Base-by-base conservation (phyloP, 2,797 vertebrate genomes). In the Champsocephalus esox region DNA sequence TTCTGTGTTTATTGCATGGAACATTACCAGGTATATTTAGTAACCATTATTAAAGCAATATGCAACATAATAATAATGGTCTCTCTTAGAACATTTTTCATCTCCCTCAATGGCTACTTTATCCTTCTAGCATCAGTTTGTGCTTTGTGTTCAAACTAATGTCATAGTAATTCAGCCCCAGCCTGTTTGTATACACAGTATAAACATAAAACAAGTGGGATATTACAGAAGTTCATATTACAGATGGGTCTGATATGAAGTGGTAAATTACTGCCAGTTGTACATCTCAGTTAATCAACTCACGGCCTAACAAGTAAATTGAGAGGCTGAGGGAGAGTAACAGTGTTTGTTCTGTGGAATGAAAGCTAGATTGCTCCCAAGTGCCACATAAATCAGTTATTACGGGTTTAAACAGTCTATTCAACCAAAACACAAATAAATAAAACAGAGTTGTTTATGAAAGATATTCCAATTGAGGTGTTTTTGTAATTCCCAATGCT, bases 191-290 rank as follows among this genome's bases (percentile, higher is more conserved):
- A 24, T 60, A 28, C 66, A 65, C 12, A 13, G 17, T 17, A 34
- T 45, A 17, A n/a, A 73, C 45, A 56, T 51, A 5, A 67, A 66
- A 12, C 10, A 14, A 63, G 9, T 6, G 32, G 28, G 9, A 50
- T 61, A 54, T 66, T 12, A 56, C 3, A 61, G 9, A 52, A 50
- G 21, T 32, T 63, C 11, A 43, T 19, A 13, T 60, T 58, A 44
- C 60, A 49, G 41, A 48, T 49, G 56, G 54, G 48, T 58, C 62
- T 58, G 57, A 41, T 43, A 71, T 54, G 34, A 38, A 74, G 66
- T 59, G 52, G n/a, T 38, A 46, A 67, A 75, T 75, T 4, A 38
- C 32, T 49, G 58, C 19, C 44, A 70, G 51, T 64, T 14, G 21
- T 44, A 13, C 19, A 21, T 8, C 45, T 67, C 38, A 57, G 49